Conservation (phyloP, 2,797 vertebrate species). For the Xenentodon cancila region DNA sequence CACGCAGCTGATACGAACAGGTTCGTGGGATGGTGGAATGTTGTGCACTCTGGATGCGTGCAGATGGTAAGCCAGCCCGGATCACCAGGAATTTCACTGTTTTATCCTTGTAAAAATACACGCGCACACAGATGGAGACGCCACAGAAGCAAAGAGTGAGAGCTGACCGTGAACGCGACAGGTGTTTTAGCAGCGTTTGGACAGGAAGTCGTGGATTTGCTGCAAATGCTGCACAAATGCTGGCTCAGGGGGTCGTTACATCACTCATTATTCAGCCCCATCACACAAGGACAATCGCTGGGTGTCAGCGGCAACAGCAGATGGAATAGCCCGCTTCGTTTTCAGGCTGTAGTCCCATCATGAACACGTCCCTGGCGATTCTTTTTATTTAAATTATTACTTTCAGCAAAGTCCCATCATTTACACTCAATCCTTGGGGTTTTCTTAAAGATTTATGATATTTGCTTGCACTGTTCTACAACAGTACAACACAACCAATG, state of each 20-base stretch:
- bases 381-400: not conserved
- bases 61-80: not conserved
- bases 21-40: not conserved
- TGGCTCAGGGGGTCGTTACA: constrained; percentile 37
- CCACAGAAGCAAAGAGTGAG: not conserved
- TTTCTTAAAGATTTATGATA: not conserved
- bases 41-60: not conserved
- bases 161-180: constrained; percentile 21
- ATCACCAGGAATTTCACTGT: not conserved
- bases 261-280: constrained; percentile 77
- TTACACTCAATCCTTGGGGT: not conserved
- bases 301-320: constrained; percentile 46
- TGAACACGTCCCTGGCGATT: not conserved
- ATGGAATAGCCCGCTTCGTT: constrained; percentile 23
- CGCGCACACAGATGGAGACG: not conserved
- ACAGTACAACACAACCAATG: not conserved
- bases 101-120: not conserved
- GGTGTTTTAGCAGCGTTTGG: constrained; percentile 36
- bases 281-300: constrained; percentile 56
- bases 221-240: constrained; percentile 44
- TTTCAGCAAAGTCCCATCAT: not conserved
- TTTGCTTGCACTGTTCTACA: not conserved
- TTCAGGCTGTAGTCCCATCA: not conserved
- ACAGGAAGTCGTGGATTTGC: constrained; percentile 58
- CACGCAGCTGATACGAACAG: too few species aligned